Evolutionary conservation across 64 coral and sea anemone species (phyloP).

Genomic region (Montipora efflorescens): DNA sequence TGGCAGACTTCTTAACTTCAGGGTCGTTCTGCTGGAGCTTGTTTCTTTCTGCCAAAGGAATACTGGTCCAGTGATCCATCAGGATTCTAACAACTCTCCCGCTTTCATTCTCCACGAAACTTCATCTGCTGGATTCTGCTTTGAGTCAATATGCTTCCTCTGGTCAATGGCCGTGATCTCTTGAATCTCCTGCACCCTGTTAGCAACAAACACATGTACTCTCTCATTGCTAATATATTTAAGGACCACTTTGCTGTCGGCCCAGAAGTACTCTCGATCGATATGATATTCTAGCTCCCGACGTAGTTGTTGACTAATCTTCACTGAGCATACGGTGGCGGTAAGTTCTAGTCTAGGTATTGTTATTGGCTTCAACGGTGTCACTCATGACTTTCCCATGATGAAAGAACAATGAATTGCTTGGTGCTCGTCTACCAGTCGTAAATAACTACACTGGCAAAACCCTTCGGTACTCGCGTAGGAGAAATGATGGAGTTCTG

Average conservation of each 20-base stretch:
- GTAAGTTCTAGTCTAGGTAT: slow-evolving; percentile 37
- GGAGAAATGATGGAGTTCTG: neutral
- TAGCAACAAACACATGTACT: neutral
- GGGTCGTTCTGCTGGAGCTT: neutral
- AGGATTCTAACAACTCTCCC: neutral
- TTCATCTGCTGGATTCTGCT: too few species aligned
- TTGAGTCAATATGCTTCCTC: too few species aligned
- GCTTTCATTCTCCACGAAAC: neutral
- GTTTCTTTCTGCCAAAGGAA: neutral
- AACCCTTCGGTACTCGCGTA: neutral
- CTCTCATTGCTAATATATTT: neutral
- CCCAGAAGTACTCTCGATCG: too few species aligned
- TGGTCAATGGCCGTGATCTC: neutral
- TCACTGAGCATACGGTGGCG: slow-evolving; percentile 1
- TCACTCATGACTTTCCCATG: slow-evolving; percentile 42
- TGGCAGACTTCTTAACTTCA: too few species aligned
- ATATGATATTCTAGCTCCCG: too few species aligned
- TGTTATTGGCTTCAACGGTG: slow-evolving; percentile 18
- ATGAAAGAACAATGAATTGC: slow-evolving; percentile 14
- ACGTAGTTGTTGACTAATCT: too few species aligned
- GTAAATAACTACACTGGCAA: slow-evolving; percentile 6
- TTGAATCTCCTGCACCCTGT: neutral
- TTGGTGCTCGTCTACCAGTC: neutral
- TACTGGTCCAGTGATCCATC: slow-evolving; percentile 1
- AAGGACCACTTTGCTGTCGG: neutral